Percentiles rank a stretch among this genome's conserved stretches.
Conservation (phyloP, 1,140 invertebrate species). For the Bombus affinis region DNA sequence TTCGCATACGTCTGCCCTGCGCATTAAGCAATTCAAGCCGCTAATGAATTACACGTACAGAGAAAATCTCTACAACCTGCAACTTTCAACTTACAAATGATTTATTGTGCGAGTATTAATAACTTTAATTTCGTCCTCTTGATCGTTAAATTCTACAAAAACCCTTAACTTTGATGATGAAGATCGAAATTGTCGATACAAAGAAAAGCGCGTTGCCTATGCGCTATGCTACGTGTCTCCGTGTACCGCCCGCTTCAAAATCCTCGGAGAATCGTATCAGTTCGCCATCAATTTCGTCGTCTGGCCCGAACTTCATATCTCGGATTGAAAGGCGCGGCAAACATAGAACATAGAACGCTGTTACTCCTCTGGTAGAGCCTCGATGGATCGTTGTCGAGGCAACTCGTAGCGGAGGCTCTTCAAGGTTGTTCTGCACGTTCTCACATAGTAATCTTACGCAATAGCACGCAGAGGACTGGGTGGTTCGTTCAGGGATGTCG, state of each 20-base stretch:
- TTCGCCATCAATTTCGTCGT: neutral
- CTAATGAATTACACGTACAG: neutral
- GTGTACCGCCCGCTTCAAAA: neutral
- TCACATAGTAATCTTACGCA: slow-evolving; percentile 61
- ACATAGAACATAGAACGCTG: neutral
- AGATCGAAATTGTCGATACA: neutral
- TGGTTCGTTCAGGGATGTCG: neutral
- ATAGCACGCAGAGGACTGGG: neutral
- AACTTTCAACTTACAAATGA: neutral
- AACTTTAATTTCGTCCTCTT: neutral
- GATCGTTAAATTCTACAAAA: neutral
- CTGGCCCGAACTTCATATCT: neutral
- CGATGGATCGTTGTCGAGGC: slow-evolving; percentile 23
- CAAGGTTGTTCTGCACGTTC: slow-evolving; percentile 54
- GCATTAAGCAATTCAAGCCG: neutral
- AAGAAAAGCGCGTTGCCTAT: neutral
- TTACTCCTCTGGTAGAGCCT: neutral
- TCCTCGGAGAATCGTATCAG: neutral
- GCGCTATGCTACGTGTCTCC: neutral
- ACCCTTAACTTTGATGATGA: too few species aligned
- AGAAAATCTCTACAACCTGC: neutral
- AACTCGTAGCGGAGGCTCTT: slow-evolving; percentile 25
- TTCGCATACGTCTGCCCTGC: neutral
- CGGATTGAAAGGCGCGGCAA: neutral
- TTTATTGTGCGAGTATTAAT: too few species aligned